Percentiles rank a stretch among this genome's conserved stretches.
phyloP scores from a whole-genome alignment of 2,113 vertebrate genomes.

The Sterna hirundo region DNA sequence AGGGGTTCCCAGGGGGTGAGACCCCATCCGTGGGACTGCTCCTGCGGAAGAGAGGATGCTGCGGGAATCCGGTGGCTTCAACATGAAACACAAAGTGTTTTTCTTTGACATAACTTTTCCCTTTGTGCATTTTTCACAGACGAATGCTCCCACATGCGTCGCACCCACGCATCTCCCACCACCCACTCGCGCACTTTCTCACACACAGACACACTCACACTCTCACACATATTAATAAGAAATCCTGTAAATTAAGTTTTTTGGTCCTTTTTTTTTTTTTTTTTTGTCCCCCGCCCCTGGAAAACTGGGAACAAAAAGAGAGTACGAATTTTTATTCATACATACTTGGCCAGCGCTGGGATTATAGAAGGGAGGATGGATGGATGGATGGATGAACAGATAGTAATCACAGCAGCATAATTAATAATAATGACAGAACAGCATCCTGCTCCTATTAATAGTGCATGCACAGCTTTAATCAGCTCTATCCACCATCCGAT shows the following conservation, averaged over 20 bases:
- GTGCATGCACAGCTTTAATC: slow-evolving; percentile 34
- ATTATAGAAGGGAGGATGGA: not conserved
- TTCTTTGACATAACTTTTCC: not conserved
- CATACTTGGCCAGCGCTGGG: not conserved
- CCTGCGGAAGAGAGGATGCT: not conserved
- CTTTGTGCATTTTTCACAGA: not conserved
- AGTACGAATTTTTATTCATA: not conserved
- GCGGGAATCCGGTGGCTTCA: not conserved
- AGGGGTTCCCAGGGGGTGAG: not conserved
- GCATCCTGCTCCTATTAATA: slow-evolving; percentile 46
- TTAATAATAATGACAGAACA: slow-evolving; percentile 55
- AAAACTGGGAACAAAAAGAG: not conserved
- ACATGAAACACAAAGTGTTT: not conserved
- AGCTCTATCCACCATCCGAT: not conserved
- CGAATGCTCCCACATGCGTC: accelerated
- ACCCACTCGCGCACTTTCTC: not conserved
- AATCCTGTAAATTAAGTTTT: not conserved
- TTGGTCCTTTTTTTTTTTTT: too few relatives aligned
- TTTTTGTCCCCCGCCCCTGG: too few relatives aligned
- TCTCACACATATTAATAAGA: not conserved
- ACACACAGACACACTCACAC: not conserved
- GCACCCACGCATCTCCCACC: not conserved
- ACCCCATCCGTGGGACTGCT: not conserved
- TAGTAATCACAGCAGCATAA: slow-evolving; percentile 48
- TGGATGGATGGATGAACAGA: not conserved